Conservation (phyloP, 2,113 vertebrate genomes). For the Abramis brama region DNA sequence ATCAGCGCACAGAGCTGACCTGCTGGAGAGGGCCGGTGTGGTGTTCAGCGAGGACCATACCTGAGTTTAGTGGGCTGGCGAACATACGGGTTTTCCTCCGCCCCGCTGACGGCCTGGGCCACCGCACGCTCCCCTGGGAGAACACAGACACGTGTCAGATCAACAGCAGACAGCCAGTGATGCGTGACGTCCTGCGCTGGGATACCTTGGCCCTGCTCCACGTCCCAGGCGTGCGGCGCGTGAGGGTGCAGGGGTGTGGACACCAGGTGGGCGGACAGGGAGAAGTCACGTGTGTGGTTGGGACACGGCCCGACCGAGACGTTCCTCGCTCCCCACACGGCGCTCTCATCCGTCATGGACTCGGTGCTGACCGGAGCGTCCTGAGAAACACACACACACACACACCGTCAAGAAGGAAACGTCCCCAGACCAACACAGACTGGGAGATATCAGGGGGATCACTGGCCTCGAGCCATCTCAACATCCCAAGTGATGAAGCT, state of each 20-base stretch:
- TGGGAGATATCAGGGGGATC: too few relatives aligned
- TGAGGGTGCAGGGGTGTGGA: slow-evolving; percentile 84
- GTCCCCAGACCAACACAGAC: not conserved
- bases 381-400: slow-evolving; percentile 49
- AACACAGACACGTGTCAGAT: not conserved
- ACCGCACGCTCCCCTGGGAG: slow-evolving; percentile 67
- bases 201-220: slow-evolving; percentile 74
- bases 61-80: slow-evolving; percentile 78
- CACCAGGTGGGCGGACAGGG: slow-evolving; percentile 76
- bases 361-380: slow-evolving; percentile 68
- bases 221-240: not conserved
- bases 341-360: slow-evolving; percentile 80
- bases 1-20: too few relatives aligned
- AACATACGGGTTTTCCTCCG: slow-evolving; percentile 66
- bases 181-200: not conserved
- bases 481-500: too few relatives aligned
- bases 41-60: slow-evolving; percentile 65
- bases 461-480: too few relatives aligned
- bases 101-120: slow-evolving; percentile 43
- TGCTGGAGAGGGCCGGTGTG: too few relatives aligned
- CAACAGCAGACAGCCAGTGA: too few relatives aligned
- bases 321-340: slow-evolving; percentile 79
- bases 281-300: slow-evolving; percentile 84
- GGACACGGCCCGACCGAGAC: slow-evolving; percentile 81
- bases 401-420: not conserved